Conservation (phyloP, 2,113 vertebrate species). For the Dasyornis broadbenti region DNA sequence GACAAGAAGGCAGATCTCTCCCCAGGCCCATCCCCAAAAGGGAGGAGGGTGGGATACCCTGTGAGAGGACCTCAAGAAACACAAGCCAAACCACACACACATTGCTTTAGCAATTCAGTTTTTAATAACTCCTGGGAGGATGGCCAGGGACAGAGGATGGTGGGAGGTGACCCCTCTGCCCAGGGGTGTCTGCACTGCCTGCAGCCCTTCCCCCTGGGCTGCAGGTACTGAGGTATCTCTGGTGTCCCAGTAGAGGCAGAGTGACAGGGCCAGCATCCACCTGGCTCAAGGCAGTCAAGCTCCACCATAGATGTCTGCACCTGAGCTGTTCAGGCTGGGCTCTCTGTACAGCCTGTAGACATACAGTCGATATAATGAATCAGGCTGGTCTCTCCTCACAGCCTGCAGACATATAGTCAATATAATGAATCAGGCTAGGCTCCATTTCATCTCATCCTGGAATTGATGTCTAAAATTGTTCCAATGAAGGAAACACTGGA, state of each 20-base stretch:
- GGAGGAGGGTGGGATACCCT: not conserved
- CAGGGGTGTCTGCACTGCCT: not conserved
- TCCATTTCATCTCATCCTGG: not conserved
- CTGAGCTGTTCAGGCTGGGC: not conserved
- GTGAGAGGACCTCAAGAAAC: not conserved
- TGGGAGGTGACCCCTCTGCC: not conserved
- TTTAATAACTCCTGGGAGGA: not conserved
- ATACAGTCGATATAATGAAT: accelerated
- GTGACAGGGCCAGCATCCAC: not conserved
- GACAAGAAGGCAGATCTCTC: not conserved
- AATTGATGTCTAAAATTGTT: not conserved
- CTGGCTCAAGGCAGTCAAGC: not conserved
- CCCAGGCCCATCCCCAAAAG: not conserved
- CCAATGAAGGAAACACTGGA: not conserved
- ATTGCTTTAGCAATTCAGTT: not conserved
- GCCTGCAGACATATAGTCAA: not conserved
- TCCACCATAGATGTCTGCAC: accelerated
- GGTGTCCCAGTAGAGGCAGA: not conserved
- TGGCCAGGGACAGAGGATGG: not conserved
- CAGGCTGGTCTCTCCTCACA: not conserved
- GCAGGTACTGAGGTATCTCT: not conserved
- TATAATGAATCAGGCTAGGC: not conserved
- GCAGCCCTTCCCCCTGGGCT: not conserved
- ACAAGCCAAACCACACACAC: not conserved
- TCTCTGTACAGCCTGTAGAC: not conserved